Conservation (phyloP, 92 coral and sea anemone genomes). For the Blastomussa wellsi region DNA sequence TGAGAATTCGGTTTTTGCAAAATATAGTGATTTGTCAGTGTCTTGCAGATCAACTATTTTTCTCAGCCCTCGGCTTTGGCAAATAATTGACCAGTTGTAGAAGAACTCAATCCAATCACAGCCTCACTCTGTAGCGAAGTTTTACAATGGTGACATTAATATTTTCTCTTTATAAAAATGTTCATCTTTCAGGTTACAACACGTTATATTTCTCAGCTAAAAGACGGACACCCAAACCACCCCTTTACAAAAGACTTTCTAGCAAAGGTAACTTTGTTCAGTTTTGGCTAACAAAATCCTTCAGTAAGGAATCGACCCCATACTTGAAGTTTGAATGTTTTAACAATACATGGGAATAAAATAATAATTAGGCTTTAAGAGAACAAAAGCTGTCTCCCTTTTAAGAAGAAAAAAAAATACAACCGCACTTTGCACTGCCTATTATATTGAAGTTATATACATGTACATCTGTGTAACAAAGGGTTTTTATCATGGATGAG, state of each 20-base stretch:
- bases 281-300: not conserved
- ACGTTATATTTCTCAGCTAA: slow-evolving; percentile 89
- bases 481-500: not conserved
- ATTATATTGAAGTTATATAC: too few species aligned
- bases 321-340: not conserved
- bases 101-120: too few species aligned
- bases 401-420: too few species aligned
- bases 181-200: slow-evolving; percentile 80
- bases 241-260: slow-evolving; percentile 81
- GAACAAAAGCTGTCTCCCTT: too few species aligned
- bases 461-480: not conserved
- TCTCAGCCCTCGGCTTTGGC: too few species aligned
- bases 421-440: too few species aligned
- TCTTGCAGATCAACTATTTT: too few species aligned
- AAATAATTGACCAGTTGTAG: too few species aligned
- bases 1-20: too few species aligned
- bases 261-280: slow-evolving; percentile 64
- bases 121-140: not conserved
- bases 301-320: not conserved
- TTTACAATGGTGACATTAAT: not conserved
- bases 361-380: too few species aligned
- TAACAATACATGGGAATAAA: too few species aligned
- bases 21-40: too few species aligned
- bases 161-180: not conserved
- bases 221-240: slow-evolving; percentile 90